Conservation (phyloP, 2,797 vertebrate species). For the Pipistrellus pygmaeus region DNA sequence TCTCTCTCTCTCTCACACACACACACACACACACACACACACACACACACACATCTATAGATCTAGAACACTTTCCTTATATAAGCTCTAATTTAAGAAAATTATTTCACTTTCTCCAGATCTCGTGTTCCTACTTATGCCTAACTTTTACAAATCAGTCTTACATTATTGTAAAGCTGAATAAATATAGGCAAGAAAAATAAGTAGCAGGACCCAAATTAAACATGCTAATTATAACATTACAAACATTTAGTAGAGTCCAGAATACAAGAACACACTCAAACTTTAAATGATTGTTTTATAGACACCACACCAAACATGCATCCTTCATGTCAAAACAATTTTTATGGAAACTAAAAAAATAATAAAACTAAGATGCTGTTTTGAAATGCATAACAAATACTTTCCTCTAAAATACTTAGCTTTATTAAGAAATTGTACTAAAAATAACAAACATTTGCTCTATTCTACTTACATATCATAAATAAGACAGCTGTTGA, state of each 20-base stretch:
- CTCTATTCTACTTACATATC: constrained; percentile 89
- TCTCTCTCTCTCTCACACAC: neutral
- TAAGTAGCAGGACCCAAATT: constrained; percentile 71
- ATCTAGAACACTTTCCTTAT: constrained; percentile 1
- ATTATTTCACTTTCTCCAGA: constrained; percentile 18
- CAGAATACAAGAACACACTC: constrained; percentile 47
- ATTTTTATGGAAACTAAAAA: constrained; percentile 49
- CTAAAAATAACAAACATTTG: constrained; percentile 89
- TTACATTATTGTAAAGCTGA: constrained; percentile 66
- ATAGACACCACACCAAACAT: constrained; percentile 57
- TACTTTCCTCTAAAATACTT: constrained; percentile 89
- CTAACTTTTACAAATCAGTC: constrained; percentile 47
- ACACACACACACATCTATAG: neutral
- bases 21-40: neutral
- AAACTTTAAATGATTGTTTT: constrained; percentile 63
- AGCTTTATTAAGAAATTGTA: constrained; percentile 90
- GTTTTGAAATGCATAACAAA: constrained; percentile 82
- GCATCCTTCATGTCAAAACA: constrained; percentile 56
- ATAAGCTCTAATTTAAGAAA: constrained; percentile 10
- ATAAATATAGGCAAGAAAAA: constrained; percentile 57
- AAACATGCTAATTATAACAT: constrained; percentile 54
- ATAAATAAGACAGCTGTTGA: constrained; percentile 88
- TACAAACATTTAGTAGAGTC: constrained; percentile 47
- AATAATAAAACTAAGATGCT: constrained; percentile 73
- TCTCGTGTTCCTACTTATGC: neutral